These are phyloP conservation scores for Trachymyrmex cornetzi DNA, from an alignment of 1,140 invertebrate genomes.

Conservation along the genomic window DNA sequence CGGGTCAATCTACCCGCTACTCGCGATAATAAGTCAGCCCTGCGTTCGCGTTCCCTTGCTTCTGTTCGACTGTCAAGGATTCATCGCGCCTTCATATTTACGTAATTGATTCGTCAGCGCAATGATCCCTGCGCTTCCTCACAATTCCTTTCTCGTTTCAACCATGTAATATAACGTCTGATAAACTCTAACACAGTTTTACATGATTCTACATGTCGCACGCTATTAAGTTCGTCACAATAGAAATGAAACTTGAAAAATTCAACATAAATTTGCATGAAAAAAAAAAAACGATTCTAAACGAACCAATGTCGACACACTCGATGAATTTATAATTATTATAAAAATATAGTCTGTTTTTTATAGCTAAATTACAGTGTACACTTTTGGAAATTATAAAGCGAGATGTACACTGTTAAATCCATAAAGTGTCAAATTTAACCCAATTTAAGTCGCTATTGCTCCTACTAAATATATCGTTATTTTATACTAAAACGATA, in stretches of 20 bases:
- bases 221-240: background rate
- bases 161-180: background rate
- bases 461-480: too few relatives aligned
- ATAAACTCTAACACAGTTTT: background rate
- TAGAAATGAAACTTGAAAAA: background rate
- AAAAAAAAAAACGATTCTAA: background rate
- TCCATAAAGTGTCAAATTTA: too few relatives aligned
- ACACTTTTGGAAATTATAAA: too few relatives aligned
- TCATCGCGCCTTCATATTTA: background rate
- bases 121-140: background rate
- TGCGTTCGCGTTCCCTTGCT: slow-evolving; percentile 38
- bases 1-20: slow-evolving; percentile 74
- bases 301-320: background rate
- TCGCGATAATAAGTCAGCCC: slow-evolving; percentile 77
- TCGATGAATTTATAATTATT: background rate
- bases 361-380: too few relatives aligned
- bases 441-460: too few relatives aligned
- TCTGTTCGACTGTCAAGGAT: background rate
- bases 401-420: too few relatives aligned
- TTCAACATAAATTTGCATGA: background rate
- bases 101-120: background rate
- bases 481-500: too few relatives aligned
- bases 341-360: too few relatives aligned
- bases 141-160: background rate
- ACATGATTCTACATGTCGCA: background rate